Evolutionary conservation across 2,888 invertebrate genomes (phyloP), one percentile per base, ranked within the genome.

Genomic region (Escarpia spicata): DNA sequence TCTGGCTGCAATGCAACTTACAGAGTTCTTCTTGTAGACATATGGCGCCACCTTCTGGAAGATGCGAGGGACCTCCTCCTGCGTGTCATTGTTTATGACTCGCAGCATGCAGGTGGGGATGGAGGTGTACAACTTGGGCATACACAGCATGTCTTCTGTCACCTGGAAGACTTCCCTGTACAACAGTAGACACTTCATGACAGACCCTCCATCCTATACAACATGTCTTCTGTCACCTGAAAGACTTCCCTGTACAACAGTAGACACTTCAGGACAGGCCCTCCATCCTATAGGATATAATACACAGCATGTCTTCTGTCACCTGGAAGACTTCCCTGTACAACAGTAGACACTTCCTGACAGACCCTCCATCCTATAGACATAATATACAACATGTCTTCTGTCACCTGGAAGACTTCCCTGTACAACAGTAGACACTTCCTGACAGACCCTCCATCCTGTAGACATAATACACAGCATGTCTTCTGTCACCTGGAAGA

Each of bases 41-140:
- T 95, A 95, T 19, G 96, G 96, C n/a, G 96, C 96, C 92, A 96
- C 96, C 94, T 96, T 95, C 94, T 96, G 96, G 95, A 96, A 96
- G 92, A 96, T 96, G 45, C 95, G 94, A 2, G 96, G 96, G n/a
- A 96, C 94, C 93, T 96, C 96, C 92, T 95, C 95, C 3, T 96
- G 95, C 0, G 95, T 96, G 94, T 96, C 96, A 93, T 96, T 96
- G 95, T 96, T 95, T 90, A 96, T 95, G 26, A 96, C 96, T 45
- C 96, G 94, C 91, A 96, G 94, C 94, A 96, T 94, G 93, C 96
- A 96, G 8, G 96, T 96, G 93, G 94, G 95, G 91, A 96, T 94
- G 8, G 96, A 95, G 0, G 96, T 95, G 93, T 95, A 95, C 91
- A 96, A 93, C 93, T 96, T 95, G 0, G 96, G 96, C 19, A 96